Evolutionary conservation across 2,888 invertebrate species (phyloP).

Genomic region (Eulithis prunata): DNA sequence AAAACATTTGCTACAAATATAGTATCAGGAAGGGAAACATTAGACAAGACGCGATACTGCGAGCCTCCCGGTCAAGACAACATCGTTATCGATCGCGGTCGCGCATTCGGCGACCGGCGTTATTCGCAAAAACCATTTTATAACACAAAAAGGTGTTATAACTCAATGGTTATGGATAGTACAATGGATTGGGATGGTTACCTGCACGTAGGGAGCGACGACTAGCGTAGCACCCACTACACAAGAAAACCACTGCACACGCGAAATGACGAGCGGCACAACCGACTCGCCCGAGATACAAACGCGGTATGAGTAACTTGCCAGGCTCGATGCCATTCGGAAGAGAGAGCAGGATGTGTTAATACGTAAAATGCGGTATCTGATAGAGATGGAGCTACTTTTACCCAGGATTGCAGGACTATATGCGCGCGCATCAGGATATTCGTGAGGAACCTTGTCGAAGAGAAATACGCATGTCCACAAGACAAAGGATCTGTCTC

Average conservation of each 20-base stretch:
- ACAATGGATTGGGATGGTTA: slow-evolving; percentile 50
- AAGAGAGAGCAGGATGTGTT: slow-evolving; percentile 53
- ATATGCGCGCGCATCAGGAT: slow-evolving; percentile 77
- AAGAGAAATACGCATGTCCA: slow-evolving; percentile 32
- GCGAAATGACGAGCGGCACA: slow-evolving; percentile 71
- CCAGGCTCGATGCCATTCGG: slow-evolving; percentile 74
- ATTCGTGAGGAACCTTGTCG: slow-evolving; percentile 37
- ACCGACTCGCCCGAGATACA: slow-evolving; percentile 72
- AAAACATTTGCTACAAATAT: slow-evolving; percentile 48
- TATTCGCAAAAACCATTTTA: slow-evolving; percentile 54
- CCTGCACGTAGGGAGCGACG: slow-evolving; percentile 64
- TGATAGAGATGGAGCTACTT: slow-evolving; percentile 52
- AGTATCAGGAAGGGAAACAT: slow-evolving; percentile 54
- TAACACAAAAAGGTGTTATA: slow-evolving; percentile 60
- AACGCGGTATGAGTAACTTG: slow-evolving; percentile 74
- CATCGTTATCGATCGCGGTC: slow-evolving; percentile 80
- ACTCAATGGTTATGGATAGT: slow-evolving; percentile 26
- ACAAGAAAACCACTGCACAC: slow-evolving; percentile 74
- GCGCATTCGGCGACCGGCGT: slow-evolving; percentile 65
- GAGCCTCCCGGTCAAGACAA: slow-evolving; percentile 67
- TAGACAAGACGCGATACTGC: slow-evolving; percentile 55
- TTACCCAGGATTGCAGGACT: slow-evolving; percentile 59
- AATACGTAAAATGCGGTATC: slow-evolving; percentile 15
- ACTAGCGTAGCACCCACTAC: slow-evolving; percentile 69
- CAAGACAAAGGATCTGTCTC: slow-evolving; percentile 28